Evolutionary conservation across 1,140 invertebrate genomes (phyloP).

Genomic region (Achatina immaculata): DNA sequence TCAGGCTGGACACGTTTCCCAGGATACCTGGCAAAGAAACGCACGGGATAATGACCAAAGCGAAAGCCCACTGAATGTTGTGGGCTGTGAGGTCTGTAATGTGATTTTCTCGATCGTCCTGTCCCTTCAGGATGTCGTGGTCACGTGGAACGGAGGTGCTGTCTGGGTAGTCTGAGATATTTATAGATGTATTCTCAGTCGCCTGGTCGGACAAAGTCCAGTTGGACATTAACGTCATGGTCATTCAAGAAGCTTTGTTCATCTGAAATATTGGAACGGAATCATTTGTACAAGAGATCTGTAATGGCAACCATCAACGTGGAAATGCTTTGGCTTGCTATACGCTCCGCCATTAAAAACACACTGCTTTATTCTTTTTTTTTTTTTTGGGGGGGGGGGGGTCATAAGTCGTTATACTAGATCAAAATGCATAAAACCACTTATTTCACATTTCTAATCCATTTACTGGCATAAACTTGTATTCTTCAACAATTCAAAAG

Average conservation of each 20-base stretch:
- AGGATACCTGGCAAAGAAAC: constrained; percentile 1
- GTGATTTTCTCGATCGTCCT: neutral
- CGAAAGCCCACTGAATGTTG: constrained; percentile 12
- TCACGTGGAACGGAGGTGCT: neutral
- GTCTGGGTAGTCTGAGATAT: neutral
- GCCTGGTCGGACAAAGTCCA: neutral
- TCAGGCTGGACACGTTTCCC: constrained; percentile 17
- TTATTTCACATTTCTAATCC: too few relatives aligned
- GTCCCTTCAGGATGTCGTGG: neutral
- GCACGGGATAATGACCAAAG: constrained; percentile 1
- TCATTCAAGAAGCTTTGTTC: neutral
- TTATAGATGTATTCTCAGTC: neutral
- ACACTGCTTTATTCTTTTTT: too few relatives aligned
- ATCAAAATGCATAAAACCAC: too few relatives aligned
- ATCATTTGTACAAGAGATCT: too few relatives aligned
- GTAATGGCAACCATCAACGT: too few relatives aligned
- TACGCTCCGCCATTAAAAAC: too few relatives aligned
- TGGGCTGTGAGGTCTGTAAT: neutral
- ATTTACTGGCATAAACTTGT: too few relatives aligned
- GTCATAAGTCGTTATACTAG: too few relatives aligned
- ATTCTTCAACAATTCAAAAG: too few relatives aligned
- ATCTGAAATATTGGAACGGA: too few relatives aligned
- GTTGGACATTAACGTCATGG: neutral
- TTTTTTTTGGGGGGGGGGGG: too few relatives aligned
- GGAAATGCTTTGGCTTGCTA: too few relatives aligned